Evolutionary conservation across 2,888 invertebrate species (phyloP), one percentile per base, ranked within the genome.

Genomic region (Sussaba pulchella): DNA sequence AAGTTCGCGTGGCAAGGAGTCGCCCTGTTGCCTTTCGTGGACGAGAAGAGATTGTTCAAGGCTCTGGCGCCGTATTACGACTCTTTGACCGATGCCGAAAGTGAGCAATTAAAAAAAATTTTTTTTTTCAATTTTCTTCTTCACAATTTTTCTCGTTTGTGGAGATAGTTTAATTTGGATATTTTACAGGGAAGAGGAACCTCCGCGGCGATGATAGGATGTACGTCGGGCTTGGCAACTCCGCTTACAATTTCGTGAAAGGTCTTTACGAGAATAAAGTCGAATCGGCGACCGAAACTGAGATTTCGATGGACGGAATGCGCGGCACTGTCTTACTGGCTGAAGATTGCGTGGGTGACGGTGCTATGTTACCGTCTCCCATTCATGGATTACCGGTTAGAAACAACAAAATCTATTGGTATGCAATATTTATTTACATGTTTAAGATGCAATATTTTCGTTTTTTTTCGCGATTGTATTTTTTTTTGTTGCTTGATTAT

Each of bases 1-100:
- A 99, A 99, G 93, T 99, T 97, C 93, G 99, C 99, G 63, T 99
- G 99, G 99, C 99, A 99, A 93, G 99, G 99, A 54, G 99, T 99
- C 1, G 99, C 99, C 0, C 93, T 99, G 47, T 93, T 99, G 82
- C 99, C 99, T 5, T 99, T 99, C 93, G 99, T 99, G 0, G 99
- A 99, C 86, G 99, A 99, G 93, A 94, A 94, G 76, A 93, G 99
- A 78, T 94, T 99, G 70, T 96, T 97, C 90, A 95, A 95, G 87
- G 97, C 99, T 0, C 92, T 99, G 43, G 94, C 95, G 86, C 95
- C 96, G 0, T 97, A 96, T 85, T 98, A 99, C 88, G 93, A 94
- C 0, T 93, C 95, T 72, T 93, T 99, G 43, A 96, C 98, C 0
- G 94, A 95, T 9, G 98, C 96, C 67, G 99, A 99, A 93, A 95